Conservation (phyloP, 2,797 vertebrate species). For the Crenuchus spilurus region DNA sequence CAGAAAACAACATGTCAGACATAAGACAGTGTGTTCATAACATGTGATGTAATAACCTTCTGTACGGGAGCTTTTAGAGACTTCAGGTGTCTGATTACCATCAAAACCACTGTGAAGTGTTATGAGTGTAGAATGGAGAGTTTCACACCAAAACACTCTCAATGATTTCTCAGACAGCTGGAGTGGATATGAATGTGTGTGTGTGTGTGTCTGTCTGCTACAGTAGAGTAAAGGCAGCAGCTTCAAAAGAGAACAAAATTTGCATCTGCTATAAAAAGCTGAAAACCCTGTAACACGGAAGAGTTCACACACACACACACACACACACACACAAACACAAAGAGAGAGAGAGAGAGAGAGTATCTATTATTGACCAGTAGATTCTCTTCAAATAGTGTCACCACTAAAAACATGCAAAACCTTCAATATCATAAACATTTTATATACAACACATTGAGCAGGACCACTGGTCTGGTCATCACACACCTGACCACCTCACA, state of each 20-base stretch:
- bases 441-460: too few relatives aligned
- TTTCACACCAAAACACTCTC: too few relatives aligned
- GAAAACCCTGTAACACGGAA: slow-evolving; percentile 55
- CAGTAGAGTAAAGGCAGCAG: slow-evolving; percentile 33
- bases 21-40: too few relatives aligned
- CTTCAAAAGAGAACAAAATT: slow-evolving; percentile 59
- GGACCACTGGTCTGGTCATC: neutral
- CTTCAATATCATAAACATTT: slow-evolving; percentile 3
- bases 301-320: slow-evolving; percentile 6
- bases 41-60: too few relatives aligned
- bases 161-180: too few relatives aligned
- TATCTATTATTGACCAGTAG: neutral
- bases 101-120: too few relatives aligned
- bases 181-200: neutral
- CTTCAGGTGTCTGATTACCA: too few relatives aligned
- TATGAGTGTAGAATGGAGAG: too few relatives aligned
- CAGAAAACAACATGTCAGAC: too few relatives aligned
- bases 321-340: neutral
- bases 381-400: slow-evolving; percentile 10
- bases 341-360: too few relatives aligned
- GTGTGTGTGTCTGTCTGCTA: neutral
- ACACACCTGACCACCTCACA: neutral
- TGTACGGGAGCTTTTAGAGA: too few relatives aligned
- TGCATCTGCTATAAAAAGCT: slow-evolving; percentile 61
- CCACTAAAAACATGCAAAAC: slow-evolving; percentile 53